Conservation (phyloP, 2,888 invertebrate species). For the Leucophora obtusa region DNA sequence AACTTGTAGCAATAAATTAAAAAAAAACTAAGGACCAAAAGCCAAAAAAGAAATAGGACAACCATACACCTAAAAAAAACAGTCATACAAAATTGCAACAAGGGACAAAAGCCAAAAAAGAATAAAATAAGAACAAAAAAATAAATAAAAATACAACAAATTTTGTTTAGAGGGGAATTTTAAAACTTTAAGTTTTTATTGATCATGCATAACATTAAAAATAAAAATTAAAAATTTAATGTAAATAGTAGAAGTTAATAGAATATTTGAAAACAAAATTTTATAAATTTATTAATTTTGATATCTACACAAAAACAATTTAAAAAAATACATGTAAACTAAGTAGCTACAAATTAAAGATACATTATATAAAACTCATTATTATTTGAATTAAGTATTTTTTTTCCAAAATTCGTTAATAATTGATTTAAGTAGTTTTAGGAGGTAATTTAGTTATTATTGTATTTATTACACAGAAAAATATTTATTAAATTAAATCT, state of each 20-base stretch:
- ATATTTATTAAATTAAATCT: not conserved
- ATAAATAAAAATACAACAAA: conserved; percentile 42
- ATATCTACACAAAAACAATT: conserved; percentile 41
- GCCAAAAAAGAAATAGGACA: conserved; percentile 1
- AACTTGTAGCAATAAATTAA: not conserved
- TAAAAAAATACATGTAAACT: not conserved
- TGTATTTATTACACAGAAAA: not conserved
- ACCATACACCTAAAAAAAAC: conserved; percentile 20
- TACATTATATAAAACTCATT: not conserved
- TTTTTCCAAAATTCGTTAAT: not conserved
- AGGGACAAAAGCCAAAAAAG: conserved; percentile 31
- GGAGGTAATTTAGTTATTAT: conserved; percentile 2
- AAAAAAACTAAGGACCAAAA: conserved; percentile 12
- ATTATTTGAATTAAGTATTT: not conserved
- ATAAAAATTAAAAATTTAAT: conserved; percentile 20
- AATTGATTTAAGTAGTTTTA: not conserved
- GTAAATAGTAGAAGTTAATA: not conserved
- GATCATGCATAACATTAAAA: conserved; percentile 43
- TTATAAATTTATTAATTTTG: conserved; percentile 29
- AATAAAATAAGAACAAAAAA: conserved; percentile 11
- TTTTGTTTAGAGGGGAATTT: conserved; percentile 17
- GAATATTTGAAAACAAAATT: not conserved
- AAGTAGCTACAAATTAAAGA: not conserved
- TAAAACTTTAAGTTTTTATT: conserved; percentile 38
- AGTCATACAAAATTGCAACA: conserved; percentile 27